Evolutionary conservation across 1,140 invertebrate genomes (phyloP), one percentile per base, ranked within the genome.

Genomic region (Akabosia matsudoensis): DNA sequence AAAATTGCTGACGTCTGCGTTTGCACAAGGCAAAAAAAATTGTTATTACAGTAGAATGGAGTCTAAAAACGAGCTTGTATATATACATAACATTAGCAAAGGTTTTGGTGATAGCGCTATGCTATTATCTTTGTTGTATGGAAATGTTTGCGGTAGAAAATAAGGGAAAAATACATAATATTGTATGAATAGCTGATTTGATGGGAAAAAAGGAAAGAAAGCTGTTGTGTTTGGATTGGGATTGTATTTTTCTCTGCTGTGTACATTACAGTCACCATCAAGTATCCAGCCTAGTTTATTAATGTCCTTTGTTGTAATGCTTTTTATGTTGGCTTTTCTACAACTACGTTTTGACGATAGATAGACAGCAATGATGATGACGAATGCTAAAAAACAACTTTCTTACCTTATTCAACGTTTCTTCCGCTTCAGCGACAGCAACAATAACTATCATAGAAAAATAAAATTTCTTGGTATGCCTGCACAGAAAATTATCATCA

Each of bases 111-210:
- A n/a, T n/a, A n/a, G n/a, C n/a, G n/a, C n/a, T n/a, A n/a, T n/a
- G n/a, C n/a, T n/a, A n/a, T n/a, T n/a, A n/a, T n/a, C n/a, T n/a
- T n/a, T n/a, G n/a, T n/a, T n/a, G n/a, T n/a, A 7, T 45, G 37
- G 37, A 45, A 7, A 18, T 45, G 18, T 45, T 18, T 45, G 37
- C n/a, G n/a, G 45, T 13, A 61, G n/a, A 61, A 61, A 61, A 61
- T 14, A 61, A 61, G 24, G 45, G 54, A 61, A 61, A 61, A 61
- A 61, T 61, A 61, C 54, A 61, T 61, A 61, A n/a, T 24, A 61
- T 61, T 22, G 14, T 67, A 67, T 67, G 61, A 67, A 67, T 67
- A 28, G 61, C 28, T 67, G 61, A 67, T 67, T 67, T 28, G 61
- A 67, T 67, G 61, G 61, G 61, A 67, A 67, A 30, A 22, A 16